Evolutionary conservation across 2,797 vertebrate species (phyloP).

Genomic region (Phalloptychus januarius): DNA sequence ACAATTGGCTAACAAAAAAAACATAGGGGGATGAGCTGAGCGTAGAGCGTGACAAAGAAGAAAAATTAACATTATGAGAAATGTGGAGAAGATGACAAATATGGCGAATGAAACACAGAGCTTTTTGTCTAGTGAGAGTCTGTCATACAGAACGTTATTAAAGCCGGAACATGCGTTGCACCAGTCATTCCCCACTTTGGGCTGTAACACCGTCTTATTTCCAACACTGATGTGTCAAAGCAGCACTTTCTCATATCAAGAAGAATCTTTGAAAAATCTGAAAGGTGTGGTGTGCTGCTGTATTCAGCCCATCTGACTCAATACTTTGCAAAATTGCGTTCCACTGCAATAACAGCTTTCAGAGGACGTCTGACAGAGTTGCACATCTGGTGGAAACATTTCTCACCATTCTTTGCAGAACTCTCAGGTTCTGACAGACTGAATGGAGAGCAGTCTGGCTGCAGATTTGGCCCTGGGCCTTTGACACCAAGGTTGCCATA

Average conservation of each 20-base stretch:
- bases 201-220: background rate
- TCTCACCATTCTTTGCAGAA: background rate
- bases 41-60: conserved; percentile 20
- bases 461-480: background rate
- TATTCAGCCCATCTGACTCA: background rate
- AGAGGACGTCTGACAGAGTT: background rate
- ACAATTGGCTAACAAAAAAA: background rate
- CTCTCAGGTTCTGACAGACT: background rate
- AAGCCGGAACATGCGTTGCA: background rate
- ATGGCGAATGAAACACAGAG: conserved; percentile 34
- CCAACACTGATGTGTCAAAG: background rate
- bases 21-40: conserved; percentile 3
- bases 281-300: background rate
- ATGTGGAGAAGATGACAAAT: conserved; percentile 34
- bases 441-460: background rate
- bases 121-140: conserved; percentile 23
- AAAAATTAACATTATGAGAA: conserved; percentile 7
- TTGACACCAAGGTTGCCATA: background rate
- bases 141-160: conserved; percentile 14
- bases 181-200: background rate
- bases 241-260: background rate
- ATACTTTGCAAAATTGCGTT: background rate
- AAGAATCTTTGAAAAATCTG: background rate
- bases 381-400: background rate
- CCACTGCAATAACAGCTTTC: background rate